Evolutionary conservation across 2,888 invertebrate species (phyloP), one percentile per base, ranked within the genome.

Genomic region (Smittia sp.): DNA sequence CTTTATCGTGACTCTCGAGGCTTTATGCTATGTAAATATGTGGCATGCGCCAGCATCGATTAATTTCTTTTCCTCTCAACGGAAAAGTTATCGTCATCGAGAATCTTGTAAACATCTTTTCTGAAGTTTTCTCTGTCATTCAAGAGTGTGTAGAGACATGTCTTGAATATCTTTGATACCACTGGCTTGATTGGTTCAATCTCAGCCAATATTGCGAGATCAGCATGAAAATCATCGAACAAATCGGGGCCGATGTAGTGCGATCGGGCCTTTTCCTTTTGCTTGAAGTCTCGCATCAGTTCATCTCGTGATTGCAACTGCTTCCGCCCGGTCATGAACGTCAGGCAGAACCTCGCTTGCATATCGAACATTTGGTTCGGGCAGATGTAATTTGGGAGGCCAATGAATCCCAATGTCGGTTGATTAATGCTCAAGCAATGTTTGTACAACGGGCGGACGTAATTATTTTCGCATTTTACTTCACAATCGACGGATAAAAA

Each of bases 351-450:
- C 13, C 88, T 85, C 32, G 78, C 78, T 86, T 94, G 94, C 75
- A 92, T 81, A 79, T 95, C 92, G 78, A 92, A 93, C 83, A 92
- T 87, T 58, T 91, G 91, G 82, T 94, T 92, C 0, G 94, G 91
- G 78, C 90, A 90, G 13, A 93, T 89, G 76, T 87, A 88, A 80
- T 88, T 91, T 0, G 92, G 91, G 41, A 96, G 84, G 0, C 95
- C 96, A 75, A 96, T 86, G 76, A 96, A 87, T 74, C 89, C 89
- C 86, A 96, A 88, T 1, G 88, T 87, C 1, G 94, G 93, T 78
- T 89, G 87, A 76, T 89, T 85, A 67, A 91, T 89, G 80, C 94
- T 91, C 70, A 96, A 86, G 73, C 94, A 82, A 80, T 96, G 95
- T 80, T 93, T 93, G 85, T 93, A 94, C 3, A 95, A 85, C 0